Evolutionary conservation across 2,797 vertebrate species (phyloP), one percentile per base, ranked within the genome.

Genomic region (Chelon auratus): DNA sequence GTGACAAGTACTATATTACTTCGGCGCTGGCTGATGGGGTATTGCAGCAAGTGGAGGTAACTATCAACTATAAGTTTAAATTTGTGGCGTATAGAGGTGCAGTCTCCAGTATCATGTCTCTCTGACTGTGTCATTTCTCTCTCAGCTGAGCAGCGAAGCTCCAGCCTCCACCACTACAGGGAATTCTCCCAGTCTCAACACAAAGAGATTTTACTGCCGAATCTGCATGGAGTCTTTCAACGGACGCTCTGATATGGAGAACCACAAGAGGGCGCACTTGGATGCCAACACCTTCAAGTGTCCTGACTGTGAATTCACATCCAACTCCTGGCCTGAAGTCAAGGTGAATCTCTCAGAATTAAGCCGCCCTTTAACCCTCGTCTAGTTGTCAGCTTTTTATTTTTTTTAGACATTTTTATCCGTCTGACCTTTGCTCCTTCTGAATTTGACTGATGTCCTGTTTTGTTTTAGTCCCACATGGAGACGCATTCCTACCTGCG

Each of bases 241-340:
- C 0, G 96, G 97, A 52, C 96, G 98, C 67, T 97, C 98, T 0
- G 97, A 99, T 86, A 99, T 99, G 98, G 98, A 99, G 87, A 98
- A 96, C 92, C 98, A 99, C 95, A 99, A 99, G 92, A 96, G 96
- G 94, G 97, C 98, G 65, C 98, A 99, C 42, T 62, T 96, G 3
- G 96, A 97, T 88, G 92, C 96, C 30, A 94, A 84, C 86, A 95
- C 96, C n/a, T 99, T 99, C 91, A 99, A 97, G 91, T 99, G 98
- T 85, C 96, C 95, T 0, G 97, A 99, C 87, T 99, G 98, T 87
- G 92, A 95, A 0, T 98, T 96, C 89, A 96, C 94, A 1, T 96
- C 97, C 17, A 80, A 91, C 1, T 95, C 96, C n/a, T 99, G 98
- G 98, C 93, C 93, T 0, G 96, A 98, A 13, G 96, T 99, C 71